Evolutionary conservation across 2,797 vertebrate genomes (phyloP), one percentile per base, ranked within the genome.

Genomic region (Threskiornis aethiopicus): DNA sequence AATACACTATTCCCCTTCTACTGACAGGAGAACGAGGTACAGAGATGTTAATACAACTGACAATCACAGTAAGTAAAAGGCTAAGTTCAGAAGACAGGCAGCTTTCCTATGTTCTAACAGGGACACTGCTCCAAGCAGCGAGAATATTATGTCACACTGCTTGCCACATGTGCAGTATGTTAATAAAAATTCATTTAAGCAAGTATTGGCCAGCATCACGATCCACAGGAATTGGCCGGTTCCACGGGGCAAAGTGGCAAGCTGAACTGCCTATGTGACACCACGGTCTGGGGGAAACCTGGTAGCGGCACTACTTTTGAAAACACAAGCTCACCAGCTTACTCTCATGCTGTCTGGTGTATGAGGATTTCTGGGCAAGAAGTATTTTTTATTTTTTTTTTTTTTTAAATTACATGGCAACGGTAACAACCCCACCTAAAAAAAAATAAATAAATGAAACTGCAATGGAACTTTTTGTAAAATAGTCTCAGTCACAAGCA

Each of bases 41-140:
- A 91, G 84, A 94, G 95, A 89, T 94, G 93, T 93, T 84, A 93
- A 89, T 13, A 69, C 42, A 80, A 90, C 84, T 90, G 64, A 66
- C 87, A 95, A 31, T 97, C 93, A 97, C 96, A 96, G 94, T 78
- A 96, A 95, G 92, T 46, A 78, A 81, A 73, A 92, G 87, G 87
- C 84, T 80, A 89, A 90, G 71, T 85, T 95, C 52, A 87, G 81
- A 85, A 87, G 61, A 80, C 61, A 80, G 92, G 84, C 65, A 58
- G 92, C 59, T 94, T 94, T 95, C 89, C 95, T 96, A 76, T 92
- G 65, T 72, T 33, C 89, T 86, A 65, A 86, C 85, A 89, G 85
- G 59, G 78, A 58, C 81, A 64, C 83, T 65, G 90, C 78, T 85
- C 70, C 81, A 37, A 87, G 90, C 73, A 84, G 87, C 5, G 49